Base-by-base conservation (phyloP, 2,113 vertebrate genomes). In the Aleadryas rufinucha region DNA sequence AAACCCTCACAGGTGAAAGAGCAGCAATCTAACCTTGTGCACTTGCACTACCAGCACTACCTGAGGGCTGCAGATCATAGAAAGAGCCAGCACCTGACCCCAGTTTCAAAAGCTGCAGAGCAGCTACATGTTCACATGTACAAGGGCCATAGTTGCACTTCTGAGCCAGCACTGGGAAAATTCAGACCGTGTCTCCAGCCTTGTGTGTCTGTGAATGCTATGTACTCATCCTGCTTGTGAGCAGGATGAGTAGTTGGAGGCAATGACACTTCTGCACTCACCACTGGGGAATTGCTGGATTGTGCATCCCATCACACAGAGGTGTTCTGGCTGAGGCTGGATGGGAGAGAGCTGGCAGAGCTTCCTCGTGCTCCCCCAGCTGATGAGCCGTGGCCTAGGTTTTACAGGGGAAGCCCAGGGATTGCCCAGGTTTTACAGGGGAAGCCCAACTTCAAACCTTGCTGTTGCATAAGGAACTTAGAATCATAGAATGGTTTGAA, bases 201-300 rank as follows among this genome's bases (percentile, higher is more conserved):
- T 18, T 0, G 0, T 6, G 16, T 28, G 2, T 21, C 42, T 6
- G 5, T 33, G 41, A 23, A 10, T 14, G 13, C 84, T 31, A 33
- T 15, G 83, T 16, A 30, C 30, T 12, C 64, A 10, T 39, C 41
- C 66, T 80, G 37, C 27, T 57, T 9, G 2, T 0, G 4, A 82
- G 50, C 42, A 53, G 24, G 13, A 56, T 7, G 5, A 16, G 13
- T 6, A 1, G 44, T 39, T 50, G 52, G 61, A 59, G 33, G 12
- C 52, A 76, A 52, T 13, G 49, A 54, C 44, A 13, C 23, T 82
- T 74, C 54, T 61, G 37, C 28, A 8, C 16, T 6, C 27, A 35
- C 23, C 30, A 1, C 30, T 37, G 31, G 37, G 44, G 10, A 78
- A 17, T 39, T 23, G 30, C 19, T 16, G 65, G 39, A 11, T 28